Evolutionary conservation across 1,140 invertebrate genomes (phyloP).

Genomic region (Holotrichia oblita): DNA sequence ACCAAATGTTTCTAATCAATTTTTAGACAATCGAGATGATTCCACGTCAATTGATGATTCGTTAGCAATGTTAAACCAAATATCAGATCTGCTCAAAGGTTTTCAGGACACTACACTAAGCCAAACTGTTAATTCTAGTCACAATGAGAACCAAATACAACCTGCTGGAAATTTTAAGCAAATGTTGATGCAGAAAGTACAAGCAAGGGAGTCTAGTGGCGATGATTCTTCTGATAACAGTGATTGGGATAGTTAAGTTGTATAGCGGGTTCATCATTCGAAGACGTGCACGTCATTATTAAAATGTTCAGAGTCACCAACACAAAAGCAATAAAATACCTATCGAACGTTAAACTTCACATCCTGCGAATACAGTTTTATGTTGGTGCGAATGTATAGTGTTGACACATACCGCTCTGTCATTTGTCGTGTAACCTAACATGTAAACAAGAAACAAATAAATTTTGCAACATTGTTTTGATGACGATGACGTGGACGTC

Average conservation of each 20-base stretch:
- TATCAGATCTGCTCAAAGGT: neutral
- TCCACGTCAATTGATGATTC: neutral
- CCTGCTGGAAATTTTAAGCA: neutral
- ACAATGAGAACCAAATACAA: neutral
- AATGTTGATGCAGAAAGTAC: neutral
- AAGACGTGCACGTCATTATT: too few species aligned
- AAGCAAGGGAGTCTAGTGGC: neutral
- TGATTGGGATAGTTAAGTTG: constrained; percentile 1
- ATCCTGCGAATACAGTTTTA: too few species aligned
- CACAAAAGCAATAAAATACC: too few species aligned
- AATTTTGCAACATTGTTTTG: too few species aligned
- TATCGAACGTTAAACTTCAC: too few species aligned
- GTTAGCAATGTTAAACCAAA: neutral
- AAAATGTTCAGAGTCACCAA: too few species aligned
- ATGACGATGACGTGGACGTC: too few species aligned
- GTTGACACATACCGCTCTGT: too few species aligned
- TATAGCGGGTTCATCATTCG: too few species aligned
- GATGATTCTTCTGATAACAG: neutral
- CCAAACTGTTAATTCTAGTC: neutral
- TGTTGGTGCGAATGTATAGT: too few species aligned
- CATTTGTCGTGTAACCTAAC: too few species aligned
- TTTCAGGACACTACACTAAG: neutral
- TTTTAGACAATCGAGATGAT: neutral
- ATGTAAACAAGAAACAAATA: too few species aligned
- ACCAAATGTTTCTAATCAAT: neutral